Base-by-base conservation (phyloP, 2,113 vertebrate species). In the Prochilodus magdalenae region DNA sequence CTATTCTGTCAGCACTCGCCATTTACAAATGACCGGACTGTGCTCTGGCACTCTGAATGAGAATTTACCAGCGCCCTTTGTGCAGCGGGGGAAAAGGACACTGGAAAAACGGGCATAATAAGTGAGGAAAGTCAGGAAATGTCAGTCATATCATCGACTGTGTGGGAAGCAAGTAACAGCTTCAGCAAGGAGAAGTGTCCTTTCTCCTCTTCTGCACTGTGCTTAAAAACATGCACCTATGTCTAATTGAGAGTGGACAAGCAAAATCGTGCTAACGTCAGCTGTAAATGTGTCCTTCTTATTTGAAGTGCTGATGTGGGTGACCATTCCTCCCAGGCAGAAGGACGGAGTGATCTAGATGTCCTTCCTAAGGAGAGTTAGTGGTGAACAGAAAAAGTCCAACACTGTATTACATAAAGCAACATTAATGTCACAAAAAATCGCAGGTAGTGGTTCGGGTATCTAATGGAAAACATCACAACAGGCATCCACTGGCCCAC, bases 21-120 rank as follows among this genome's bases (percentile, higher is more conserved):
- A 27, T 69, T 55, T 78, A 24, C 3, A 67, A 53, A 69, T 78
- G 29, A 36, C 27, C 77, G 40, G 15, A 59, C 24, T 40, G 49
- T 59, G 30, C 65, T 40, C 30, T 18, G 47, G 26, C 75, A 27
- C 12, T 71, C 26, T 36, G 20, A 78, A 27, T 55, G 29, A 55
- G 49, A 69, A 29, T 67, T 67, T 44, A 70, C 10, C 27, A 67
- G 51, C 14, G 14, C 44, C 3, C 53, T 57, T 30, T 20, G 18
- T 22, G n/a, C 26, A n/a, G n/a, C 5, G 8, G 26, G 26, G 26
- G 11, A 44, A 44, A 44, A 44, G 57, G 57, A 60, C 57, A 26
- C n/a, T 26, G 24, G 57, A n/a, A 26, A 24, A 60, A 26, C 57
- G 26, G 57, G 51, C n/a, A 59, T 1, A 14, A 24, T 69, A 79